Evolutionary conservation across 2,797 vertebrate species (phyloP).

Genomic region (Falco rusticolus): DNA sequence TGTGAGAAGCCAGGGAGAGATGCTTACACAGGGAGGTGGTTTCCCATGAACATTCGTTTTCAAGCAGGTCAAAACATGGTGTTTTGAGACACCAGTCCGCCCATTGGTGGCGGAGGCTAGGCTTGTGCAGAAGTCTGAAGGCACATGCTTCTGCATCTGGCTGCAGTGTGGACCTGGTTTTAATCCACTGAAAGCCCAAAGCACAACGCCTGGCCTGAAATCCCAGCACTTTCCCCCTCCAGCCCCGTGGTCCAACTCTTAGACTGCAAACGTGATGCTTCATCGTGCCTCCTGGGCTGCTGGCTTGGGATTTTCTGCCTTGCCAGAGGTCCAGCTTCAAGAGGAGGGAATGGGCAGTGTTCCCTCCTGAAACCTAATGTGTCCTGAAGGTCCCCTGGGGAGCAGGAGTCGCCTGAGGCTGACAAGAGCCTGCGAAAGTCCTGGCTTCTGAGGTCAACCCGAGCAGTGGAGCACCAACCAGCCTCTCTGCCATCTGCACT

Average conservation of each 20-base stretch:
- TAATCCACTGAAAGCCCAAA: not conserved
- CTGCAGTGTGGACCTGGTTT: fast-evolving
- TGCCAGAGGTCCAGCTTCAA: not conserved
- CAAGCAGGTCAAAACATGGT: not conserved
- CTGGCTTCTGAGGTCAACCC: fast-evolving
- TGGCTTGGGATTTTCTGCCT: not conserved
- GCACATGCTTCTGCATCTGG: fast-evolving
- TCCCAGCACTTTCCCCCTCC: not conserved
- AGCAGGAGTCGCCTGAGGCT: not conserved
- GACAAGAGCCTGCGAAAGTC: fast-evolving
- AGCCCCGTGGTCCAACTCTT: not conserved
- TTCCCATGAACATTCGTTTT: not conserved
- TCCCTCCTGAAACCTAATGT: not conserved
- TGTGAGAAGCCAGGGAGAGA: not conserved
- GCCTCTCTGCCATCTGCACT: fast-evolving
- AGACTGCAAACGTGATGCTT: fast-evolving
- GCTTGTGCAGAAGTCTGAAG: not conserved
- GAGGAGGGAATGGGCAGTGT: not conserved
- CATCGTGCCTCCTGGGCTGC: fast-evolving
- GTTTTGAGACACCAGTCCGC: not conserved
- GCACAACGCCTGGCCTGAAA: not conserved
- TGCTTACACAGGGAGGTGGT: not conserved
- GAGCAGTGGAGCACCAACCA: fast-evolving
- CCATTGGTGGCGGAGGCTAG: not conserved
- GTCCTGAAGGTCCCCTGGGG: not conserved